Evolutionary conservation across 2,888 invertebrate genomes (phyloP).

Genomic region (Thera britannica): DNA sequence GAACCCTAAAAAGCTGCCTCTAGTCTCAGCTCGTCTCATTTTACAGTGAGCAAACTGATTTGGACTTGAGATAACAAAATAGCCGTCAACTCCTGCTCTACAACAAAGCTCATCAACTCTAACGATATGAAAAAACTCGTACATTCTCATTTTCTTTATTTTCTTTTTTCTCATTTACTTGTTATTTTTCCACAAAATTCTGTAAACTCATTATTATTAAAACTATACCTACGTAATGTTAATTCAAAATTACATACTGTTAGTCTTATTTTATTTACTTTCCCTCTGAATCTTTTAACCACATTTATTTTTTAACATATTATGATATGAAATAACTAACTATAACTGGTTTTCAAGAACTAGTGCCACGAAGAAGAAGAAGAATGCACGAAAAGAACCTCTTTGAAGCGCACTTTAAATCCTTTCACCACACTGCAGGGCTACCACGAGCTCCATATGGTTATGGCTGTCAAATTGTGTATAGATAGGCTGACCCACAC

Average conservation of each 20-base stretch:
- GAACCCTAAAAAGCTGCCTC: neutral
- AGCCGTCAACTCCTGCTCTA: constrained; percentile 42
- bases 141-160: constrained; percentile 51
- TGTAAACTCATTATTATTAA: constrained; percentile 41
- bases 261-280: neutral
- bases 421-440: too few species aligned
- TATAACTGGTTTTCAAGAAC: neutral
- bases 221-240: neutral
- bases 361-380: too few species aligned
- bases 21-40: too few species aligned
- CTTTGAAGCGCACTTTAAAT: too few species aligned
- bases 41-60: neutral
- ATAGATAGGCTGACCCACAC: too few species aligned
- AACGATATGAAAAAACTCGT: constrained; percentile 55
- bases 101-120: constrained; percentile 57
- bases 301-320: neutral
- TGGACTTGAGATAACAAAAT: neutral
- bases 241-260: constrained; percentile 11
- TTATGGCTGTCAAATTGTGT: too few species aligned
- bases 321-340: neutral
- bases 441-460: too few species aligned
- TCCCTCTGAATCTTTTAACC: neutral
- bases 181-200: constrained; percentile 36
- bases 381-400: too few species aligned
- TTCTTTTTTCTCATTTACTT: constrained; percentile 46